phyloP scores from a whole-genome alignment of 2,888 invertebrate species.

The Griposia aprilina region DNA sequence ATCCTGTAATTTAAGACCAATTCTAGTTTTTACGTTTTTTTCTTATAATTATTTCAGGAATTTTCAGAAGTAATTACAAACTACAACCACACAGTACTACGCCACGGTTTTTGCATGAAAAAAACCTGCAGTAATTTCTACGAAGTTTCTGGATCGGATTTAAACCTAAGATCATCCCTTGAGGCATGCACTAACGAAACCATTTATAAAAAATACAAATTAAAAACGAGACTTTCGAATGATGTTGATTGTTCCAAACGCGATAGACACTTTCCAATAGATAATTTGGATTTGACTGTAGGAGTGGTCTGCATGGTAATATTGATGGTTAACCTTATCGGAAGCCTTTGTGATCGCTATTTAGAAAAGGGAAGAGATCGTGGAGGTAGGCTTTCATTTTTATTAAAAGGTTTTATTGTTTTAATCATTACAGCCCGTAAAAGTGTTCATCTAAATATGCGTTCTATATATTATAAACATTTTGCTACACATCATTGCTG shows the following conservation, averaged over 20 bases:
- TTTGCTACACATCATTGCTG: background rate
- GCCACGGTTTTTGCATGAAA: constrained; percentile 81
- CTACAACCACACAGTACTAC: constrained; percentile 81
- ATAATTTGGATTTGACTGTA: constrained; percentile 43
- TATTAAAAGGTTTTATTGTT: background rate
- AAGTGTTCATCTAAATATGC: background rate
- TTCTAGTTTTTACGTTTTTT: background rate
- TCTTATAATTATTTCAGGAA: constrained; percentile 68
- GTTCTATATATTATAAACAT: background rate
- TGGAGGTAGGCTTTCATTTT: constrained; percentile 13
- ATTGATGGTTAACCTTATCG: constrained; percentile 51
- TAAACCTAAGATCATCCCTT: constrained; percentile 49
- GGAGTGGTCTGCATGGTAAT: constrained; percentile 30
- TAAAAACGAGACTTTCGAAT: constrained; percentile 50
- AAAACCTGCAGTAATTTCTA: constrained; percentile 74
- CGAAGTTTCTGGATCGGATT: constrained; percentile 46
- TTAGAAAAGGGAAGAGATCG: background rate
- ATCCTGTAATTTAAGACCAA: background rate
- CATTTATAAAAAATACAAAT: constrained; percentile 49
- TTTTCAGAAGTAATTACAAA: constrained; percentile 80
- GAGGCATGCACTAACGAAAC: constrained; percentile 63
- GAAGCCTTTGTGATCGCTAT: constrained; percentile 44
- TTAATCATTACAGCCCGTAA: background rate
- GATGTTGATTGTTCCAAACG: constrained; percentile 41
- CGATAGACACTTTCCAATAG: constrained; percentile 21